phyloP scores from a whole-genome alignment of 1,140 invertebrate species.

The Drosophila santomea region DNA sequence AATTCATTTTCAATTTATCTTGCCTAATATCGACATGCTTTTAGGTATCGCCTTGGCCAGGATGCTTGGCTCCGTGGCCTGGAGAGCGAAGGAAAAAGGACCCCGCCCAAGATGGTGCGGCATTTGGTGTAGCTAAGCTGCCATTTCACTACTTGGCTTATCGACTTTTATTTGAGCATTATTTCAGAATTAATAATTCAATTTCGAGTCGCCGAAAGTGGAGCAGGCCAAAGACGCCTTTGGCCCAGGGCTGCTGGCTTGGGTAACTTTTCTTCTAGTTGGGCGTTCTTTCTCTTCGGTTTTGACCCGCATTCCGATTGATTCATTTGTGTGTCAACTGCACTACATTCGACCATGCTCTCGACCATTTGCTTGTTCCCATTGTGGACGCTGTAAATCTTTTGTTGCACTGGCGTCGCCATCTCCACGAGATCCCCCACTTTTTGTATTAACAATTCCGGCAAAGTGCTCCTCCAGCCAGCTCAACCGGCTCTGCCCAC shows the following conservation, averaged over 20 bases:
- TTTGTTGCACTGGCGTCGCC: constrained; percentile 50
- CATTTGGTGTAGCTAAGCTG: constrained; percentile 40
- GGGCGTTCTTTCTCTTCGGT: neutral
- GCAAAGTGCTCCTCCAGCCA: constrained; percentile 40
- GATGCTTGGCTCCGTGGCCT: constrained; percentile 27
- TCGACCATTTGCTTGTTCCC: constrained; percentile 6
- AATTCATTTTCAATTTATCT: constrained; percentile 83
- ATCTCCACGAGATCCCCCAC: constrained; percentile 3
- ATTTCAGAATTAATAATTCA: constrained; percentile 58
- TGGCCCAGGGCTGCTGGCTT: neutral
- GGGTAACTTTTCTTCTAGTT: constrained; percentile 22
- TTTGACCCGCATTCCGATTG: constrained; percentile 34
- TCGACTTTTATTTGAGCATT: constrained; percentile 59
- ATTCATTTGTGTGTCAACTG: constrained; percentile 60
- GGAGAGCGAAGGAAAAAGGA: constrained; percentile 23
- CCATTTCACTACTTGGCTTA: constrained; percentile 53
- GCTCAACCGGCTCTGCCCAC: constrained; percentile 23
- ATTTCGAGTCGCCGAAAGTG: constrained; percentile 43
- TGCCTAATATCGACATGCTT: constrained; percentile 81
- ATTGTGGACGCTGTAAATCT: constrained; percentile 53
- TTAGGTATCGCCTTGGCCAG: constrained; percentile 44
- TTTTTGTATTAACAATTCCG: constrained; percentile 50
- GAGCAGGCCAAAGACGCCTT: constrained; percentile 17
- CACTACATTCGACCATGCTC: constrained; percentile 4
- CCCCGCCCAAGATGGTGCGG: neutral